Base-by-base conservation (phyloP, 2,113 vertebrate genomes). In the Sylvilagus bachmani region DNA sequence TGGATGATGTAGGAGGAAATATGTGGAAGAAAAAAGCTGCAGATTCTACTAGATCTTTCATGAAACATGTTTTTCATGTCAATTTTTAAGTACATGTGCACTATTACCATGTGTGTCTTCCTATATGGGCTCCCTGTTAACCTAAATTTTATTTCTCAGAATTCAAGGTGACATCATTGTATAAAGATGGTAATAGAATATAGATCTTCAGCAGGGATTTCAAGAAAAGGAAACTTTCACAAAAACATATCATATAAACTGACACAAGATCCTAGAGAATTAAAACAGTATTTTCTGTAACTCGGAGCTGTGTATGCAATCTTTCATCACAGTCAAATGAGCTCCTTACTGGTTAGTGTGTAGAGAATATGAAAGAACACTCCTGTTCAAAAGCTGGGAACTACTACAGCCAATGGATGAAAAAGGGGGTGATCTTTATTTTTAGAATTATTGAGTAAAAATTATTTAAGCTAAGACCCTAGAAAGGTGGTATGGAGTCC, bases 81-180 rank as follows among this genome's bases (percentile, higher is more conserved):
- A 64, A 5, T 38, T 70, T 71, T 78, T 90, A 81, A 61, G 16
- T 6, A 0, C 31, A 80, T 25, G 1, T 10, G 31, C 29, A 33
- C 31, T 90, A 58, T 64, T 73, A 38, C 49, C 51, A 61, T 53
- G 67, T 31, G 17, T 86, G 33, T n/a, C 25, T 90, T 87, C 17
- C 51, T 77, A 27, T 16, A 11, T 24, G 3, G 10, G n/a, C 29
- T 73, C 53, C 70, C 62, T 80, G 29, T 22, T 71, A 83, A 58
- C n/a, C 21, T 82, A 55, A 95, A 85, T 44, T 83, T 93, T 91
- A 79, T 91, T 78, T 78, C 25, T 77, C 55, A 82, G 31, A 81
- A 96, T 96, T 95, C 49, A 94, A 92, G 14, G 36, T 22, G 14
- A 74, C 82, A 71, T 51, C 19, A n/a, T 36, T 93, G 88, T 25